phyloP scores from a whole-genome alignment of 64 coral and sea anemone genomes.

The Trachythela sp. region DNA sequence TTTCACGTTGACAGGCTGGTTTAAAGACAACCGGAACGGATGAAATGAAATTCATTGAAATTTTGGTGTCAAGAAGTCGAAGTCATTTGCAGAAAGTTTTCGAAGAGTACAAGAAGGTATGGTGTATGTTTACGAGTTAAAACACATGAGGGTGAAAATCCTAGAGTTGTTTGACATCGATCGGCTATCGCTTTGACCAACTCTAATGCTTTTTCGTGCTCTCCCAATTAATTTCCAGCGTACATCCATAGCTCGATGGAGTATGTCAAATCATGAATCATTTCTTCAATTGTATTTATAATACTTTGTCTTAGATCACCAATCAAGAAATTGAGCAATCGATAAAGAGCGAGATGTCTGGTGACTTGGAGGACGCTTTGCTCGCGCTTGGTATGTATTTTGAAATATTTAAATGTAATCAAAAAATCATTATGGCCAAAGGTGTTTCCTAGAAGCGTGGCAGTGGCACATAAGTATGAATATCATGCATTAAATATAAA shows the following conservation, averaged over 20 bases:
- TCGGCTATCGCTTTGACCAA: no score
- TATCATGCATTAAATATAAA: no score
- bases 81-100: not conserved
- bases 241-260: no score
- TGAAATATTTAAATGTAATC: not conserved
- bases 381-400: conserved; percentile 3
- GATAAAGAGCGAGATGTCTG: not conserved
- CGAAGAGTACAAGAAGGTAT: not conserved
- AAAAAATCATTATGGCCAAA: no score
- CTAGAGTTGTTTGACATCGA: no score
- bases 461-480: no score
- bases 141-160: no score
- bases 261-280: no score
- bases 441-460: no score
- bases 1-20: not conserved
- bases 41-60: not conserved
- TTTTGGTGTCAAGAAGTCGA: not conserved
- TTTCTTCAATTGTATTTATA: no score
- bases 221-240: not conserved
- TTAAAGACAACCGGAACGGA: not conserved
- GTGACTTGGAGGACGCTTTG: not conserved
- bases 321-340: not conserved
- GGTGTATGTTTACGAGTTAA: not conserved
- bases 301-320: not conserved
- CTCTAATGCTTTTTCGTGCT: no score